Conservation (phyloP, 23 tunicate species). For the Pegea sp. region DNA sequence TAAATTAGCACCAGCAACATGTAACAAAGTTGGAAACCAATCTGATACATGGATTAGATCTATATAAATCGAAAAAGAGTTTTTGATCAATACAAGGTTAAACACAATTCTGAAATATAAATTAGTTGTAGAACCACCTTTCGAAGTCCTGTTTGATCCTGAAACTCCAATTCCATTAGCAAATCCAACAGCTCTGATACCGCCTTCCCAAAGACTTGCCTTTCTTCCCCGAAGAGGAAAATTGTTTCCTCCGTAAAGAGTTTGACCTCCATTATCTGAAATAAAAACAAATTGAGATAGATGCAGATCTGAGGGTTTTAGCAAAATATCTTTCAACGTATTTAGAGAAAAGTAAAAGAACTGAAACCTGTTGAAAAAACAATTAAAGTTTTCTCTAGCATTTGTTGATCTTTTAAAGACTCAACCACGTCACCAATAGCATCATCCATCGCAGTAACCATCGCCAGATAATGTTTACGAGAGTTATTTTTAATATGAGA, state of each 20-base stretch:
- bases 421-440: slow-evolving; percentile 50
- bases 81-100: too few relatives aligned
- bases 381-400: slow-evolving; percentile 67
- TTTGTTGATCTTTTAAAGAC: slow-evolving; percentile 29
- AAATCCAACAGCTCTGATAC: slow-evolving; percentile 76
- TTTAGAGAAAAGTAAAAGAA: too few relatives aligned
- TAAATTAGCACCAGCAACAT: slow-evolving; percentile 49
- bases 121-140: too few relatives aligned
- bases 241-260: slow-evolving; percentile 63
- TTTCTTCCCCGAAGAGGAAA: slow-evolving; percentile 90
- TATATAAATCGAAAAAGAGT: too few relatives aligned
- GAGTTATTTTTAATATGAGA: slow-evolving; percentile 41
- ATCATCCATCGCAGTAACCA: slow-evolving; percentile 95
- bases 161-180: slow-evolving; percentile 46
- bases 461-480: slow-evolving; percentile 41
- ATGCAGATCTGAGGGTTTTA: too few relatives aligned
- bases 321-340: too few relatives aligned
- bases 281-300: too few relatives aligned
- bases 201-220: slow-evolving; percentile 87
- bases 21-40: slow-evolving; percentile 92
- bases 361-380: slow-evolving; percentile 73
- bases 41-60: slow-evolving; percentile 85
- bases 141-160: slow-evolving; percentile 16
- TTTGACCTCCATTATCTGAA: slow-evolving; percentile 83
- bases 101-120: too few relatives aligned